A percentile compares a stretch with the other conserved stretches of the same genome.
phyloP scores from a whole-genome alignment of 1,140 invertebrate species.

The Drosophila leontia region DNA sequence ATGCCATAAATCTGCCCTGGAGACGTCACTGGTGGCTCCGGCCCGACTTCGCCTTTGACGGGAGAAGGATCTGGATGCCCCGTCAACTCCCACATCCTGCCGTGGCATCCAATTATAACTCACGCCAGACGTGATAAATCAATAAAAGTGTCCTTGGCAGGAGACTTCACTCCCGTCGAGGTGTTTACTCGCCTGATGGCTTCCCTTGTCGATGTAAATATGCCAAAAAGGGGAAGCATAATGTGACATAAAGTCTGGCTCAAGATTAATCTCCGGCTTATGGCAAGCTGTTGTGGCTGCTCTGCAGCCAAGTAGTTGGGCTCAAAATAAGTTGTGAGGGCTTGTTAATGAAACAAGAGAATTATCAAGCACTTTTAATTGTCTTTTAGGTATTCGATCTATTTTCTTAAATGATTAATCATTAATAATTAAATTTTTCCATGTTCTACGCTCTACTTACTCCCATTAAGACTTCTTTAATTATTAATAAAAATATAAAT shows the following conservation, averaged over 20 bases:
- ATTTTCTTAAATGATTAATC: too few relatives aligned
- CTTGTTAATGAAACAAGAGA: conserved; percentile 1
- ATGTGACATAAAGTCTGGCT: conserved; percentile 61
- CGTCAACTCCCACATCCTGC: conserved; percentile 12
- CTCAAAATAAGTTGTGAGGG: conserved; percentile 2
- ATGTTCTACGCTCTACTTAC: too few relatives aligned
- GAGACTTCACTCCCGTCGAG: conserved; percentile 26
- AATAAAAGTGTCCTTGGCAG: conserved; percentile 66
- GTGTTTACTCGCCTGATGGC: conserved; percentile 58
- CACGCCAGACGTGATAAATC: conserved; percentile 71
- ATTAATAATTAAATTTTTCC: too few relatives aligned
- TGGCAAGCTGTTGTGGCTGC: conserved; percentile 33
- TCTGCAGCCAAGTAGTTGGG: conserved; percentile 11
- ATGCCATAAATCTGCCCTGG: conserved; percentile 48
- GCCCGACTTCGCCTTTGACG: conserved; percentile 52
- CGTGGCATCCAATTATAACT: conserved; percentile 64
- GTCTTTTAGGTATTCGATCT: background rate
- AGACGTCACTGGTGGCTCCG: conserved; percentile 46
- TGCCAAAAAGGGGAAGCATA: conserved; percentile 55
- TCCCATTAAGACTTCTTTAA: background rate
- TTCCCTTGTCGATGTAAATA: conserved; percentile 58
- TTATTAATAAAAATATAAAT: background rate
- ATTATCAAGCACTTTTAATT: background rate
- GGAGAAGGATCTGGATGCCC: conserved; percentile 10
- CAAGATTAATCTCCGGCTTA: conserved; percentile 50